These are phyloP conservation scores for Mergus octosetaceus DNA, from an alignment of 2,797 vertebrate species.

Conservation along the genomic window DNA sequence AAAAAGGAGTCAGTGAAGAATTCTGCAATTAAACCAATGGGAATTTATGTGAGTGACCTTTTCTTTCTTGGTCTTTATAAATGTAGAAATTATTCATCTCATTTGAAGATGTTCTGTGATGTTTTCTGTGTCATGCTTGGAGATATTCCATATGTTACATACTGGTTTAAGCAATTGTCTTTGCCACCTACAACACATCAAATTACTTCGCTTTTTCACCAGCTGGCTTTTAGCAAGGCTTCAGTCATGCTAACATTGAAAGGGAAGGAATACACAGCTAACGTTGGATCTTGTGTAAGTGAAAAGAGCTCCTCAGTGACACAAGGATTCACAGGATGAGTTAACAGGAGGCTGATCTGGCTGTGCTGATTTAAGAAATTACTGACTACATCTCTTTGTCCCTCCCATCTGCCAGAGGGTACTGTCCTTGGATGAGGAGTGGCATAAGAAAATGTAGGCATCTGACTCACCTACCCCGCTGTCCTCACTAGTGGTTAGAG, in stretches of 20 bases:
- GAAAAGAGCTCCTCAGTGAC: not conserved
- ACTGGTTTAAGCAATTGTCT: not conserved
- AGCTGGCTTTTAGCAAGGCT: not conserved
- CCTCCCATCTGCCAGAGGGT: conserved; percentile 9
- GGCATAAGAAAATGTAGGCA: not conserved
- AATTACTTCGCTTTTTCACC: not conserved
- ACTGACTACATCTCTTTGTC: not conserved
- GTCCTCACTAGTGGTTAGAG: conserved; percentile 13
- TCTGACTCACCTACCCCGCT: conserved; percentile 6
- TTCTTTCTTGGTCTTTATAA: not conserved
- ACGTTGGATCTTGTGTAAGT: not conserved
- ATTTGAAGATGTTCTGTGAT: not conserved
- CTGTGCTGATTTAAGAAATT: not conserved
- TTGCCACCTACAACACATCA: not conserved
- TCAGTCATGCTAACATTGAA: not conserved
- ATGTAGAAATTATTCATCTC: not conserved
- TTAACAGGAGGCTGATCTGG: not conserved
- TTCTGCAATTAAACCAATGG: not conserved
- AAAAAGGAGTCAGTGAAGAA: not conserved
- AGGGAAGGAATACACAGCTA: not conserved
- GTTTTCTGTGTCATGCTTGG: not conserved
- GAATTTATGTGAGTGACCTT: not conserved
- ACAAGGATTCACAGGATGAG: not conserved
- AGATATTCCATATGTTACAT: not conserved
- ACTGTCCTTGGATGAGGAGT: not conserved